A percentile compares a stretch with the other conserved stretches of the same genome.
Conservation (phyloP, 2,888 invertebrate species). For the Steinernema scapterisci region DNA sequence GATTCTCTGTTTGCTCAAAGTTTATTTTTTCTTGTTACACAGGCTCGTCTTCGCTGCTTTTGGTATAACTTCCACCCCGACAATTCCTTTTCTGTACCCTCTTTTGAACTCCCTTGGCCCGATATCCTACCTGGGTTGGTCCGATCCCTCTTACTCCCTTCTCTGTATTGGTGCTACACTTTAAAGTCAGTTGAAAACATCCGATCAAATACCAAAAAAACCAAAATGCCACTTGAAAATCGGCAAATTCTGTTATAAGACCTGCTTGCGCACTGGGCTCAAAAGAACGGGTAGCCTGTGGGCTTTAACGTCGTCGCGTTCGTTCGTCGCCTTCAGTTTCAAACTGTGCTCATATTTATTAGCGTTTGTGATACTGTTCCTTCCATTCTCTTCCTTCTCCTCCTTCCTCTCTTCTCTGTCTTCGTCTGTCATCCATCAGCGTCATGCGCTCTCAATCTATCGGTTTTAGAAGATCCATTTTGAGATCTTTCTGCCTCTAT, state of each 20-base stretch:
- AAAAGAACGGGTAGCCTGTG: slow-evolving; percentile 30
- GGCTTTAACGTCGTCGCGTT: slow-evolving; percentile 32
- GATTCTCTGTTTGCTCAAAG: slow-evolving; percentile 1
- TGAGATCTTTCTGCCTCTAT: slow-evolving; percentile 5
- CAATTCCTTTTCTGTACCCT: background rate
- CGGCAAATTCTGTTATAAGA: background rate
- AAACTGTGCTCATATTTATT: slow-evolving; percentile 32
- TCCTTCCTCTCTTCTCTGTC: background rate
- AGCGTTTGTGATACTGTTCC: slow-evolving; percentile 21
- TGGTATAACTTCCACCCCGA: slow-evolving; percentile 4
- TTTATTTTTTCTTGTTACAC: background rate
- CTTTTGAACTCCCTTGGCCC: too few relatives aligned
- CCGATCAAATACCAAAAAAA: slow-evolving; percentile 1
- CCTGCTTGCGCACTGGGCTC: slow-evolving; percentile 5
- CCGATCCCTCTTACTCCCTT: too few relatives aligned
- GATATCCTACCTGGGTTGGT: too few relatives aligned
- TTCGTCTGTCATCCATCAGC: background rate
- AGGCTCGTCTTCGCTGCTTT: slow-evolving; percentile 27
- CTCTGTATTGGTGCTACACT: slow-evolving; percentile 19
- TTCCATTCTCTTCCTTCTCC: background rate
- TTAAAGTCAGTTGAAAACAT: background rate
- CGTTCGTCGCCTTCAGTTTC: slow-evolving; percentile 30
- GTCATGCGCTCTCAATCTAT: background rate
- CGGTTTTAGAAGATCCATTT: background rate
- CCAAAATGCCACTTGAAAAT: background rate